These are phyloP conservation scores for Isaurus tuberculatus DNA, from an alignment of 92 coral and sea anemone species.

Conservation along the genomic window DNA sequence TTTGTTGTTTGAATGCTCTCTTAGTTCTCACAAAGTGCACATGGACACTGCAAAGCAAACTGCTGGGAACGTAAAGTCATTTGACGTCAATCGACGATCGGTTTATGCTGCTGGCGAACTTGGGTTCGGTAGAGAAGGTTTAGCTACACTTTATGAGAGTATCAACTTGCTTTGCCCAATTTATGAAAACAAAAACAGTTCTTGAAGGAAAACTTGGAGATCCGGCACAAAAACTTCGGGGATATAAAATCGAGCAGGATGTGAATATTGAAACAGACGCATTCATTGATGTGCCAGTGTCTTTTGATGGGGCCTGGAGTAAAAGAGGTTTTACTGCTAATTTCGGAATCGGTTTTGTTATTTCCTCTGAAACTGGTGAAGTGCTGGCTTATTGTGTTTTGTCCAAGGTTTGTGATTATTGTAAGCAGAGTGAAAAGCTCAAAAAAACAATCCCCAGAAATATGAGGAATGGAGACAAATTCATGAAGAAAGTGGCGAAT, in stretches of 20 bases:
- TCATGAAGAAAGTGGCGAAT: slow-evolving; percentile 48
- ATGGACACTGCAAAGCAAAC: slow-evolving; percentile 33
- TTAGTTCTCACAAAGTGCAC: slow-evolving; percentile 32
- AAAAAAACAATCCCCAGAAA: slow-evolving; percentile 36
- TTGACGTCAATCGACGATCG: slow-evolving; percentile 44
- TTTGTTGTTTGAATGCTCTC: slow-evolving; percentile 31
- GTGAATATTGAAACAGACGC: slow-evolving; percentile 10
- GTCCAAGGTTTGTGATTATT: slow-evolving; percentile 51
- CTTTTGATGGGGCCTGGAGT: slow-evolving; percentile 57
- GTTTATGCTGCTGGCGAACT: slow-evolving; percentile 36
- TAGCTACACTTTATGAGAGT: slow-evolving; percentile 42
- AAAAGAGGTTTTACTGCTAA: slow-evolving; percentile 57
- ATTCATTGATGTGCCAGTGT: slow-evolving; percentile 43
- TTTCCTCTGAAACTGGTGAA: slow-evolving; percentile 54
- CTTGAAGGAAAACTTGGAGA: slow-evolving; percentile 20
- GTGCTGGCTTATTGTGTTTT: slow-evolving; percentile 48
- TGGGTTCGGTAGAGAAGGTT: slow-evolving; percentile 48
- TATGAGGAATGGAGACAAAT: slow-evolving; percentile 30
- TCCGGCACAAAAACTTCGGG: slow-evolving; percentile 15
- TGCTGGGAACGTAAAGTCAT: not conserved
- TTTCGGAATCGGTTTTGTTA: slow-evolving; percentile 45
- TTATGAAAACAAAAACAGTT: slow-evolving; percentile 25
- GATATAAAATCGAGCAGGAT: slow-evolving; percentile 2
- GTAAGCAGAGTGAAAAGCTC: slow-evolving; percentile 43
- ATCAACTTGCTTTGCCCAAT: slow-evolving; percentile 37